Base-by-base conservation (phyloP, 2,113 vertebrate genomes). In the Brachyhypopomus gauderio region DNA sequence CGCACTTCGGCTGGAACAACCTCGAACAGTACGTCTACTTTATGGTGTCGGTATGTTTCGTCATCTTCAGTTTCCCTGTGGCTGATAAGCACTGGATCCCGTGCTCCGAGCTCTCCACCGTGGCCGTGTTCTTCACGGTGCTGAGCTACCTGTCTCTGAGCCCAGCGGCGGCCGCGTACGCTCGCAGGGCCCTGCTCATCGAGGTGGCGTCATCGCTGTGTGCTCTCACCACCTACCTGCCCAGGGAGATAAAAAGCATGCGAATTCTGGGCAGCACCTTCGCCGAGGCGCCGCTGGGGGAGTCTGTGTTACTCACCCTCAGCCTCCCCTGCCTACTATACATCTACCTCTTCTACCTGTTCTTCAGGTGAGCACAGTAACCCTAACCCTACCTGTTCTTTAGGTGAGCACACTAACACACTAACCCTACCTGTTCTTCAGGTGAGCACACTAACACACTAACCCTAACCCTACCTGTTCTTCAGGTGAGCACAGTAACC, bases 1-100 rank as follows among this genome's bases (percentile, higher is more conserved):
- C 91, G 38, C 96, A 98, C 92, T 98, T 98, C 66, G 93, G 97
- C 58, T 98, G 97, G 97, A 98, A 97, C 88, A 96, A 98, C 86
- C 92, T 99, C 66, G 97, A 99, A 84, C 97, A 96, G 0, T 96
- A 99, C 45, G 41, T 95, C 20, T 95, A 98, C 86, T 99, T 98
- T 86, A 92, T 99, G 76, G 77, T 98, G 0, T 99, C 98, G 0
- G 97, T 98, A 0, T 91, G 96, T 90, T 98, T 99, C 48, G 94
- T 97, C 22, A 96, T 99, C 82, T 96, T 98, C 89, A 97, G 96
- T 56, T 99, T 99, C 86, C 97, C 98, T 0, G 87, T 98, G 38
- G 95, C 97, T 22, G 95, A 95, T 90, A 96, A 95, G 88, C 92
- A 94, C 81, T 99, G 96, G 88, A 95, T 99, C 75, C 97, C 97